A percentile compares a stretch with the other conserved stretches of the same genome.
These are phyloP conservation scores for Darevskia mixta DNA, from an alignment of 2,797 vertebrate species.

Conservation along the genomic window DNA sequence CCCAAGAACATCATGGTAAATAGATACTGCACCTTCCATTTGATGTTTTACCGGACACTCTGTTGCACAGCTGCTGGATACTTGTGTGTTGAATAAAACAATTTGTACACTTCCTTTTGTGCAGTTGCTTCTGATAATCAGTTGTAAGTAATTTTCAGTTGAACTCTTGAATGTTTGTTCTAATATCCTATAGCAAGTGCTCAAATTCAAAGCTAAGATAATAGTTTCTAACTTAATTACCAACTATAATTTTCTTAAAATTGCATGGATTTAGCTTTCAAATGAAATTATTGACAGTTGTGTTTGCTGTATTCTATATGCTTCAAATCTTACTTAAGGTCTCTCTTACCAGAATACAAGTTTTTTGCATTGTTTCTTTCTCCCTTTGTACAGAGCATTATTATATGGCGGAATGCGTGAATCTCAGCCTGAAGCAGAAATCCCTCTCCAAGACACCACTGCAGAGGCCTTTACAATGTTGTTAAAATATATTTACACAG, in stretches of 20 bases:
- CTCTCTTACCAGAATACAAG: background rate
- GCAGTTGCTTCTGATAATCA: background rate
- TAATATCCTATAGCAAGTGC: background rate
- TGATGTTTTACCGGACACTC: background rate
- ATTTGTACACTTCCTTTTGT: background rate
- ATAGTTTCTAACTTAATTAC: background rate
- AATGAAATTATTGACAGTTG: background rate
- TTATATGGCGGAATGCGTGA: conserved; percentile 97
- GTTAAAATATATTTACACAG: conserved; percentile 95
- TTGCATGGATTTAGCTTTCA: background rate
- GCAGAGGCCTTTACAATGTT: conserved; percentile 97
- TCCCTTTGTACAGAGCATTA: conserved; percentile 83
- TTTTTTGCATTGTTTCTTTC: conserved; percentile 24
- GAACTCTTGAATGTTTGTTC: background rate
- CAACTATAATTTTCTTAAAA: background rate
- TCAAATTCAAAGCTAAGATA: background rate
- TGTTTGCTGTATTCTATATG: background rate
- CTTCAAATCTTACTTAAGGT: background rate
- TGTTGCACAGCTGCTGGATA: background rate
- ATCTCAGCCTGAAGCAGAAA: conserved; percentile 94
- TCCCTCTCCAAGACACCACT: conserved; percentile 92
- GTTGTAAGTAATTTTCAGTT: background rate
- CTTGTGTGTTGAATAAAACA: background rate
- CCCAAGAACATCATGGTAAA: background rate
- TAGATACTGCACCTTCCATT: background rate